A percentile compares a stretch with the other conserved stretches of the same genome.
These are phyloP conservation scores for Diadegma fenestrale DNA, from an alignment of 2,888 invertebrate genomes.

Conservation along the genomic window DNA sequence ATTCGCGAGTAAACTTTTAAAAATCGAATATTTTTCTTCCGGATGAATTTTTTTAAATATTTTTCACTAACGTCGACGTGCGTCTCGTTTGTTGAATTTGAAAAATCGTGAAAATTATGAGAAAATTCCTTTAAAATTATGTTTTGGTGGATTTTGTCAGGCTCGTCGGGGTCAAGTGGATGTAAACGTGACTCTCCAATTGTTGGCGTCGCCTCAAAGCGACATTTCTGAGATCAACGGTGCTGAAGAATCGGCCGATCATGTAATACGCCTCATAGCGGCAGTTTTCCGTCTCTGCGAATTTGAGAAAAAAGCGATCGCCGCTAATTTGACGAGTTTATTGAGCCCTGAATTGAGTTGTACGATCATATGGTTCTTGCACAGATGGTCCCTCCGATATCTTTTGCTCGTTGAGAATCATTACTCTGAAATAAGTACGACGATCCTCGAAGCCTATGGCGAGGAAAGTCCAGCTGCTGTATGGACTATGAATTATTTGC, in stretches of 20 bases:
- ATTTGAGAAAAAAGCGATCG: conserved; percentile 90
- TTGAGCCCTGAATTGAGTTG: conserved; percentile 93
- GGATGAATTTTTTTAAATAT: background rate
- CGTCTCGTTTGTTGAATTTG: background rate
- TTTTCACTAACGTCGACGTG: too few relatives aligned
- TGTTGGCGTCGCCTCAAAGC: conserved; percentile 85
- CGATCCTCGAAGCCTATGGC: conserved; percentile 88
- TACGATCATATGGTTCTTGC: conserved; percentile 92
- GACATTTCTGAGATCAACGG: conserved; percentile 79
- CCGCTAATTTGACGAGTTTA: conserved; percentile 88
- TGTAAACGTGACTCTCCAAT: conserved; percentile 85
- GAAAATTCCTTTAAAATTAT: background rate
- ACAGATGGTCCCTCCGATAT: conserved; percentile 91
- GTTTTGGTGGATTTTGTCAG: conserved; percentile 64
- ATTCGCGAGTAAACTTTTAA: background rate
- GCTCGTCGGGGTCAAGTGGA: conserved; percentile 80
- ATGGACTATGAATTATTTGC: conserved; percentile 88
- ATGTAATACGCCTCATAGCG: conserved; percentile 88
- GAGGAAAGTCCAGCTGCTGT: conserved; percentile 88
- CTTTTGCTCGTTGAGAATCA: conserved; percentile 86
- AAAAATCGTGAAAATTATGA: too few relatives aligned
- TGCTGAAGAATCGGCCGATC: conserved; percentile 79
- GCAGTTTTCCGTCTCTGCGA: conserved; percentile 91
- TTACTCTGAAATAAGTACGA: conserved; percentile 87
- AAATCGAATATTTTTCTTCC: too few relatives aligned